Evolutionary conservation across 1,140 invertebrate species (phyloP), one percentile per base, ranked within the genome.

Genomic region (Akabosia matsudoensis): DNA sequence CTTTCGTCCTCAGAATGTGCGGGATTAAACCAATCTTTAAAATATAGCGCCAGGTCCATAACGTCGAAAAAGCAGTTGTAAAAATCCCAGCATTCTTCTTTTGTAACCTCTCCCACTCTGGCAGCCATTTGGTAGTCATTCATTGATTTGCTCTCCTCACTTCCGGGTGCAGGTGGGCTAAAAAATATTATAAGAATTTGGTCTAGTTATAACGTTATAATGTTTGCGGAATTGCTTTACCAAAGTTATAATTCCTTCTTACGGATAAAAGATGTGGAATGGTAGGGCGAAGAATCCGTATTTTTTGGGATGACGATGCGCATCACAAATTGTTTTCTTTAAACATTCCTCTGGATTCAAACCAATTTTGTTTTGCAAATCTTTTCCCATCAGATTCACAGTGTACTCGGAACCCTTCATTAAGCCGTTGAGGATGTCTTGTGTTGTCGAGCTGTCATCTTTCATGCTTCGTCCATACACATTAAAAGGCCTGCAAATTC

Each of bases 391-490:
- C 70, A 72, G 24, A 51, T 72, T 72, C 0, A 72, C 4, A 2
- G 30, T 13, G n/a, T 34, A 34, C 3, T 34, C 37, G 4, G 70
- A 72, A 24, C n/a, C n/a, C 2, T 31, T 7, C 77, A 80, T 77
- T 4, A 80, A 73, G 33, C 75, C 33, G 13, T 77, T 45, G 10
- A 78, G 26, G 33, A 73, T 54, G 1, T 34, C 70, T 18, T 74
- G 33, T 4, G 37, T 64, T 13, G 18, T 70, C n/a, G n/a, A n/a
- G n/a, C n/a, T n/a, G 2, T 14, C 67, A 10, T 34, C 67, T 0
- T 76, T 61, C 28, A 61, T 75, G 28, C 75, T 78, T 75, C 76
- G 37, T 72, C 76, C 61, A 14, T 76, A 70, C 22, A 28, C 67
- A 3, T 22, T 22, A 1, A 45, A 45, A 4, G 72, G 70, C 0